Evolutionary conservation across 1,140 invertebrate species (phyloP), one percentile per base, ranked within the genome.

Genomic region (Drosophila carrolli): DNA sequence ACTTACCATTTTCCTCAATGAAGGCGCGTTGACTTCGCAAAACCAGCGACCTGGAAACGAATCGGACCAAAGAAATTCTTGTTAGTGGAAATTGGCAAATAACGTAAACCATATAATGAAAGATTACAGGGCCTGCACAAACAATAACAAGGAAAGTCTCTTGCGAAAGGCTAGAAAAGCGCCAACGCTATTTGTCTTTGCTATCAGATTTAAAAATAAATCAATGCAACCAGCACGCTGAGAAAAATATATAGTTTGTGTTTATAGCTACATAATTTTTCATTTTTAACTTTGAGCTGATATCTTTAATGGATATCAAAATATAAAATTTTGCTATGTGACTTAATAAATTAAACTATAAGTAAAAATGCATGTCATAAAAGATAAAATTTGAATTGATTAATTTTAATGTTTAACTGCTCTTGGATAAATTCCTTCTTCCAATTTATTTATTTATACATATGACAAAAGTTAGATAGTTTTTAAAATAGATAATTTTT

Each of bases 1-100:
- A 90, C 90, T 75, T 81, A 91, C 90, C 90, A 86, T 91, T 91
- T 90, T 90, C 90, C 71, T 91, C 90, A 75, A 81, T 82, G 74
- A 91, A 91, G 66, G 88, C 86, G 77, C 90, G 90, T 81, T 91
- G 90, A 81, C 86, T 91, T 40, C 90, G 90, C 86, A 91, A 82
- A 72, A 91, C 90, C 38, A 91, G 78, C 65, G 90, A 91, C 90
- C 90, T 91, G 90, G 47, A 90, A 91, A 61, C 61, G 44, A 48
- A 29, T 14, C 37, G 59, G 40, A 56, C 37, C n/a, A 63, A 19
- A 47, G 27, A 73, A 65, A 73, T 55, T 57, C 43, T 72, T 50
- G 53, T 72, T 72, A 72, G 48, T 51, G 66, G 44, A 72, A 66
- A 29, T 58, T 62, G 40, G 55, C 63, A 60, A 88, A 55, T 54